phyloP scores from a whole-genome alignment of 2,113 vertebrate genomes.

The Drymodes brunneopygia region DNA sequence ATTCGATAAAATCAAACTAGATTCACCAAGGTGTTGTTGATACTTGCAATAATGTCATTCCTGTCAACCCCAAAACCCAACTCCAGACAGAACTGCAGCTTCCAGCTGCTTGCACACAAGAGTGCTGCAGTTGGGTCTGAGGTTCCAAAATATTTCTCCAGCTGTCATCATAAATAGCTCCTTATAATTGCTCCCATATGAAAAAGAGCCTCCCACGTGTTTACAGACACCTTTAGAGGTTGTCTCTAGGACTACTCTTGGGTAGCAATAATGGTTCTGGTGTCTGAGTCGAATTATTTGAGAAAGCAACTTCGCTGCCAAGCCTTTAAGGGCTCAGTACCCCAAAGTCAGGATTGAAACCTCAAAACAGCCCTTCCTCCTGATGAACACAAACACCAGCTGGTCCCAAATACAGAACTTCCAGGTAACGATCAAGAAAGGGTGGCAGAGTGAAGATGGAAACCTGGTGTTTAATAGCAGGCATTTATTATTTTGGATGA shows the following conservation, averaged over 20 bases:
- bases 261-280: background rate
- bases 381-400: background rate
- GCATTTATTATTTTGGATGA: background rate
- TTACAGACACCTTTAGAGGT: background rate
- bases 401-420: background rate
- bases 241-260: background rate
- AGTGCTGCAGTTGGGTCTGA: background rate
- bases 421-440: fast-evolving
- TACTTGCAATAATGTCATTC: background rate
- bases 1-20: background rate
- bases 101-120: background rate
- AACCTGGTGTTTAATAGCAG: background rate
- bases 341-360: fast-evolving
- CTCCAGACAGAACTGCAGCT: background rate
- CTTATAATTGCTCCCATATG: too few relatives aligned
- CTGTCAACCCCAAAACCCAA: background rate
- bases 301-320: background rate
- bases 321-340: background rate
- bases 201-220: background rate
- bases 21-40: background rate
- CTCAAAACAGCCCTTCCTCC: background rate
- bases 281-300: background rate
- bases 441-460: background rate
- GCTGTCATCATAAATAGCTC: background rate
- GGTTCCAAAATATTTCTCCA: background rate